These are phyloP conservation scores for Odontocerum albicorne DNA, from an alignment of 2,888 invertebrate genomes.

Conservation along the genomic window DNA sequence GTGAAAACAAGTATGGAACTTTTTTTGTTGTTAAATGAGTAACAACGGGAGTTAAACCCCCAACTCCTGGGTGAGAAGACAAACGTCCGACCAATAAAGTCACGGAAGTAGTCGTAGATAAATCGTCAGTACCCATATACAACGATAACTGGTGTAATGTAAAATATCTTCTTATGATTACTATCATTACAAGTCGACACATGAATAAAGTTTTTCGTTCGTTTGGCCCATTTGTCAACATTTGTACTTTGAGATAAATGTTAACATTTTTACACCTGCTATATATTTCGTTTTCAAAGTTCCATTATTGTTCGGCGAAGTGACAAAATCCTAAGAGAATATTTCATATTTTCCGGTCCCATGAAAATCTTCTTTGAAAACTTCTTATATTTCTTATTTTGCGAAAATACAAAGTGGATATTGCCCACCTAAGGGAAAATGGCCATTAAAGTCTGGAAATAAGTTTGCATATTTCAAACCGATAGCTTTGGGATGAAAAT, in stretches of 20 bases:
- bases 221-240: too few species aligned
- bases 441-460: constrained; percentile 14
- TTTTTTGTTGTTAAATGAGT: too few species aligned
- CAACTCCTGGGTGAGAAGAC: too few species aligned
- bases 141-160: too few species aligned
- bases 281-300: constrained; percentile 17
- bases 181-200: too few species aligned
- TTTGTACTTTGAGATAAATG: not conserved
- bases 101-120: too few species aligned
- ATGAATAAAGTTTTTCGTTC: too few species aligned
- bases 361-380: constrained; percentile 15
- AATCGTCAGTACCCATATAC: too few species aligned
- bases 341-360: constrained; percentile 22
- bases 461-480: constrained; percentile 11
- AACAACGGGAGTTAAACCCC: too few species aligned
- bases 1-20: too few species aligned
- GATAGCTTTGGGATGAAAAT: constrained; percentile 6
- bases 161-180: too few species aligned
- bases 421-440: constrained; percentile 17
- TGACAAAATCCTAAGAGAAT: constrained; percentile 26
- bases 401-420: constrained; percentile 17
- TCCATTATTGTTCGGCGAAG: constrained; percentile 27
- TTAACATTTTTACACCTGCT: constrained; percentile 12
- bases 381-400: constrained; percentile 24
- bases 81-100: too few species aligned